Conservation (phyloP, 2,113 vertebrate species). For the Phalacrocorax pelagicus region DNA sequence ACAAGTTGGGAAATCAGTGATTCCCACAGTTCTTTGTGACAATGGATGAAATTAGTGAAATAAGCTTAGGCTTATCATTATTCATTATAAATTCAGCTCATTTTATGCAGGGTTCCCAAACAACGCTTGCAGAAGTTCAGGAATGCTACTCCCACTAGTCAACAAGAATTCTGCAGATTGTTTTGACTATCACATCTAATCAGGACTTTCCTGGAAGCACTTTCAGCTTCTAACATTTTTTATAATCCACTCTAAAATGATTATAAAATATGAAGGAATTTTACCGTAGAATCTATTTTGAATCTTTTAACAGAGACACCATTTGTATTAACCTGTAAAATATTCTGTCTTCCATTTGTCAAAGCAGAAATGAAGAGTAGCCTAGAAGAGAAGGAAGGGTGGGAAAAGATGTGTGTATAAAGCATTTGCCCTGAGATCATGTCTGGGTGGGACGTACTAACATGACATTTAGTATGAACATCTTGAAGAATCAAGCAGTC, state of each 20-base stretch:
- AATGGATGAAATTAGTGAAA: not conserved
- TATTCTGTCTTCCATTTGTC: not conserved
- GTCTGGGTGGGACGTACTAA: not conserved
- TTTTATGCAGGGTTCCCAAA: not conserved
- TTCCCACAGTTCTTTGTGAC: not conserved
- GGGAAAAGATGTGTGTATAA: not conserved
- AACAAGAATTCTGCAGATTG: not conserved
- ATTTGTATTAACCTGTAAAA: not conserved
- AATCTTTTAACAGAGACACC: not conserved
- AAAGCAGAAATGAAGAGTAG: not conserved
- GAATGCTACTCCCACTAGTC: fast-evolving
- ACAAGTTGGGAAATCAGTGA: not conserved
- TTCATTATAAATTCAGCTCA: not conserved
- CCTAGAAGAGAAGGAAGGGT: not conserved
- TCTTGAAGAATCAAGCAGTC: not conserved
- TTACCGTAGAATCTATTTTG: not conserved
- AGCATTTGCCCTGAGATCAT: not conserved
- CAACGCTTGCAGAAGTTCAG: not conserved
- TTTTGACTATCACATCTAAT: not conserved
- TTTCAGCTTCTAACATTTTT: not conserved
- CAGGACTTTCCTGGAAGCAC: not conserved
- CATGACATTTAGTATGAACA: not conserved
- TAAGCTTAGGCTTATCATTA: not conserved
- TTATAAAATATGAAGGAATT: not conserved
- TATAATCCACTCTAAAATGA: not conserved